phyloP scores from a whole-genome alignment of 2,888 invertebrate species.

The Pachycephus smyrnensis region DNA sequence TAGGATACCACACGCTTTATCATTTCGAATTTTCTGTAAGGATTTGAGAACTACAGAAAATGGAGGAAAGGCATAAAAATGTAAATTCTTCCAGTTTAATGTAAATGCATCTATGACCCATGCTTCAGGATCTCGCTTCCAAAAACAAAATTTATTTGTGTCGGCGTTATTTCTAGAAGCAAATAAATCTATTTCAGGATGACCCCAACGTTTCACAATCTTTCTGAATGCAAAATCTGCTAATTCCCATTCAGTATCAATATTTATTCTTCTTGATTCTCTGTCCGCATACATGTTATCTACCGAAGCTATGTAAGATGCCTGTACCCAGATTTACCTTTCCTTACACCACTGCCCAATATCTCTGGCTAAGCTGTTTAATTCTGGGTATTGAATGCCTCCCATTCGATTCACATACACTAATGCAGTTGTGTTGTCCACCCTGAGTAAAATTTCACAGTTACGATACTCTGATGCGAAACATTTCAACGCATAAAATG shows the following conservation, averaged over 20 bases:
- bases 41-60: no score
- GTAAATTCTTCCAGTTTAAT: no score
- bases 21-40: no score
- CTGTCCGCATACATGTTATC: constrained; percentile 37
- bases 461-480: constrained; percentile 7
- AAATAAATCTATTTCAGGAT: constrained; percentile 29
- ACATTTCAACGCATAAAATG: constrained; percentile 4
- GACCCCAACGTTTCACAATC: constrained; percentile 16
- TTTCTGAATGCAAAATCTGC: constrained; percentile 14
- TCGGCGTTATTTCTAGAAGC: constrained; percentile 16
- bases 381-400: constrained; percentile 25
- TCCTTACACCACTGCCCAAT: constrained; percentile 36
- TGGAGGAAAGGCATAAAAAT: no score
- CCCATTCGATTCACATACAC: constrained; percentile 39
- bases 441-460: constrained; percentile 3
- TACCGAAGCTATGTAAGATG: constrained; percentile 32
- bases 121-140: no score
- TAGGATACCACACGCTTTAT: no score
- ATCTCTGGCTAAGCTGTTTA: constrained; percentile 28
- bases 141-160: no score
- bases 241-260: constrained; percentile 33
- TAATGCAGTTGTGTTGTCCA: constrained; percentile 36
- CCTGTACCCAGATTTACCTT: constrained; percentile 31
- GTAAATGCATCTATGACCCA: no score
- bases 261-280: constrained; percentile 34